Base-by-base conservation (phyloP, 2,113 vertebrate species). In the Accipiter virgatus region DNA sequence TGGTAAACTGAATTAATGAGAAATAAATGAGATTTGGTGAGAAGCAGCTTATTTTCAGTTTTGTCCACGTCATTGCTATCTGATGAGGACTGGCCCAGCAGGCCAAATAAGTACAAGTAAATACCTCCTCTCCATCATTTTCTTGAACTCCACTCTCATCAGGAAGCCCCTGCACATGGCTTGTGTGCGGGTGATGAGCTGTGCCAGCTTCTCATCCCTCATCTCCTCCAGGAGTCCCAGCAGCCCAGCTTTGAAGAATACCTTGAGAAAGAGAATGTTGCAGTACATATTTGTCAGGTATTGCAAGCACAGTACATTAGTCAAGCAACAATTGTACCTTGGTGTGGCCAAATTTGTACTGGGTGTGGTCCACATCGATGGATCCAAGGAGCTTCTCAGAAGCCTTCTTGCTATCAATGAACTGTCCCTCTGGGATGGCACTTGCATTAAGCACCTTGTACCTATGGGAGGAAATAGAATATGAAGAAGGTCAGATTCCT, bases 241-340 rank as follows among this genome's bases (percentile, higher is more conserved):
- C 66, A 99, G 97, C 38, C 99, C 99, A 93, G 99, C 99, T 98
- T 99, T 99, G 97, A 99, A 99, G 97, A 99, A 99, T 91, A 99
- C 98, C 99, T 99, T 43, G 68, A 84, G 48, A 81, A 78, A 80
- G 25, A 0, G 13, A 87, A 90, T 21, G 27, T 95, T 82, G 78
- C 21, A 87, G 25, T 27, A 75, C 18, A 36, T 93, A 10, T 23
- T 4, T 52, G 18, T 22, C 36, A 42, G 48, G 45, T 32, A 53
- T 16, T 8, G 31, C 52, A 38, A 85, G 70, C 27, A 74, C 36
- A 43, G 31, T 32, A 52, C 42, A 42, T 42, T 42, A 42, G 42
- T 42, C 42, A 42, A 42, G 42, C 2, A 59, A 82, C 26, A 31
- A 72, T 71, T 75, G 62, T 98, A 99, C 99, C 98, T 99, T 99